A percentile compares a stretch with the other conserved stretches of the same genome.
Evolutionary conservation across 2,797 vertebrate species (phyloP).

Genomic region (Acanthurus tractus): DNA sequence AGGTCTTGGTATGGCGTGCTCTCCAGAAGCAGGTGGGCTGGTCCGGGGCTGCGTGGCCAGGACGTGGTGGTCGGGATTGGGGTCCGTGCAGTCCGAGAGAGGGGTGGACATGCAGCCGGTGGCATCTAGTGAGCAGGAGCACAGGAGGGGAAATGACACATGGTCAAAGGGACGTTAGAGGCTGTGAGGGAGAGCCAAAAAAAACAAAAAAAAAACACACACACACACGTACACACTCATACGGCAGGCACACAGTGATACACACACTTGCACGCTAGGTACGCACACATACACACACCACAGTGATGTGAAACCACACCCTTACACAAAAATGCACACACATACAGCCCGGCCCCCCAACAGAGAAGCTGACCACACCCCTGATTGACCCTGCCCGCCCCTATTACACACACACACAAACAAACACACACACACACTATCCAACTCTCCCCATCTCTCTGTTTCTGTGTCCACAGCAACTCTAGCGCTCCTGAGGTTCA

Average conservation of each 20-base stretch:
- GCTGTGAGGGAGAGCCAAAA: constrained; percentile 37
- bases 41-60: constrained; percentile 84
- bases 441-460: constrained; percentile 30
- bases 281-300: constrained; percentile 34
- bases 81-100: constrained; percentile 87
- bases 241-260: constrained; percentile 16
- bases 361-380: constrained; percentile 66
- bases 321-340: constrained; percentile 50
- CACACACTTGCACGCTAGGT: constrained; percentile 23
- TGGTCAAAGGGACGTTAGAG: constrained; percentile 60
- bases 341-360: constrained; percentile 36
- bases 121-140: constrained; percentile 79
- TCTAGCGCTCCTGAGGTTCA: constrained; percentile 74
- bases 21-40: constrained; percentile 84
- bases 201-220: constrained; percentile 16
- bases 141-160: constrained; percentile 77
- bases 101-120: constrained; percentile 78
- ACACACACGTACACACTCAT: constrained; percentile 10
- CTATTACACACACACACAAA: constrained; percentile 7
- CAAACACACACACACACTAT: constrained; percentile 20
- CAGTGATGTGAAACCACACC: constrained; percentile 76
- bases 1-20: constrained; percentile 88
- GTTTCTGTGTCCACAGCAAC: constrained; percentile 62
- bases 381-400: constrained; percentile 49
- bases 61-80: constrained; percentile 81